Conservation (phyloP, 2,888 invertebrate genomes). For the Plagiodera versicolora region DNA sequence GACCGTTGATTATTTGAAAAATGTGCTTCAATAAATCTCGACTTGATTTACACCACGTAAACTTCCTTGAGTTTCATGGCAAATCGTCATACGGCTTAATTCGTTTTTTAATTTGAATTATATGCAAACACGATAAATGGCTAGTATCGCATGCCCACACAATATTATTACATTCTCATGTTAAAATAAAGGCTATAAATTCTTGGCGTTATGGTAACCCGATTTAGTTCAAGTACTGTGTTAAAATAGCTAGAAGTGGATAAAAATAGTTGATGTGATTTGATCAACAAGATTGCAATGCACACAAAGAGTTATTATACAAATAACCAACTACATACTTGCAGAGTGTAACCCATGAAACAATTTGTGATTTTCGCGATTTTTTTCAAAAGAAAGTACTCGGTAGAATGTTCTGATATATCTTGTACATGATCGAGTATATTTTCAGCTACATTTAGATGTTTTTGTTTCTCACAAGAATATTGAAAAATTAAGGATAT, state of each 20-base stretch:
- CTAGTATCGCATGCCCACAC: constrained; percentile 41
- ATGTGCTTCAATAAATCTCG: constrained; percentile 44
- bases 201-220: constrained; percentile 24
- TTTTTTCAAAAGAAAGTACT: too few relatives aligned
- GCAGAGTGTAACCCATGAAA: too few relatives aligned
- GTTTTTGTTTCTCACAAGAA: too few relatives aligned
- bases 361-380: too few relatives aligned
- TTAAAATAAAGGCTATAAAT: constrained; percentile 29
- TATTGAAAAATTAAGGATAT: too few relatives aligned
- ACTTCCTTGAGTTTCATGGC: constrained; percentile 31
- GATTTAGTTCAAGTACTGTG: constrained; percentile 29
- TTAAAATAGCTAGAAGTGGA: background rate
- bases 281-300: background rate
- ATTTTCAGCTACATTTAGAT: too few relatives aligned
- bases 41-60: constrained; percentile 14
- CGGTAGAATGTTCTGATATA: too few relatives aligned
- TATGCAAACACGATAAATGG: constrained; percentile 47
- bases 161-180: constrained; percentile 40
- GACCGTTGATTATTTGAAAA: constrained; percentile 40
- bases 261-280: background rate
- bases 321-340: too few relatives aligned
- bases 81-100: constrained; percentile 45
- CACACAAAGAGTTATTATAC: background rate
- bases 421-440: too few relatives aligned
- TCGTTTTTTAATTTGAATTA: constrained; percentile 48